These are phyloP conservation scores for Gila orcuttii DNA, from an alignment of 2,113 vertebrate species.

Conservation along the genomic window DNA sequence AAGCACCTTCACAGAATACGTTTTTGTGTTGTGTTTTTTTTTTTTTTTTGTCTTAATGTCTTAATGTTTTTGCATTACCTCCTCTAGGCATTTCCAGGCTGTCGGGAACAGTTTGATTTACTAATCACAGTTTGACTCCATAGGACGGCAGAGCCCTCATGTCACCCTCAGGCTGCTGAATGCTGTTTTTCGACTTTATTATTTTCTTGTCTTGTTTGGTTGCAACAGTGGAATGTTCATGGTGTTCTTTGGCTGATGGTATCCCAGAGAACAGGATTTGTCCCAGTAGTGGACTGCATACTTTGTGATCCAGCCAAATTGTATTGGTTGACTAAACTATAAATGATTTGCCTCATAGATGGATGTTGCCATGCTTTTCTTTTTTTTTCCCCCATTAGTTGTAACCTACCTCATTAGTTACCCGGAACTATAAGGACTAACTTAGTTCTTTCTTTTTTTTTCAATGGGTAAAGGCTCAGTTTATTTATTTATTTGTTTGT, in stretches of 20 bases:
- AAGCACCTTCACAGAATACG: background rate
- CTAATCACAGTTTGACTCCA: constrained; percentile 42
- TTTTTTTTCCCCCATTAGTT: background rate
- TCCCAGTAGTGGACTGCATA: constrained; percentile 15
- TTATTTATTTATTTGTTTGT: background rate
- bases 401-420: constrained; percentile 3
- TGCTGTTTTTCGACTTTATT: constrained; percentile 6
- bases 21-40: background rate
- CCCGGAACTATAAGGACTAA: background rate
- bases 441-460: background rate
- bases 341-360: background rate
- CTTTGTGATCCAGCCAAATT: background rate
- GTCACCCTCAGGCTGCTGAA: constrained; percentile 26
- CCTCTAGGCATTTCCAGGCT: constrained; percentile 32
- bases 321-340: background rate
- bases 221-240: constrained; percentile 19
- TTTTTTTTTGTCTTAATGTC: background rate
- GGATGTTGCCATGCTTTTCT: background rate
- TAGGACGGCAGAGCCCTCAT: constrained; percentile 11
- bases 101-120: constrained; percentile 20
- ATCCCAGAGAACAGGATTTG: constrained; percentile 39
- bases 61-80: constrained; percentile 25
- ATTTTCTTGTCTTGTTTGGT: constrained; percentile 29
- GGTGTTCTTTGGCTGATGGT: constrained; percentile 12
- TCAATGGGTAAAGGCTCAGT: too few relatives aligned